These are phyloP conservation scores for Volucella bombylans DNA, from an alignment of 2,888 invertebrate genomes.

Conservation along the genomic window DNA sequence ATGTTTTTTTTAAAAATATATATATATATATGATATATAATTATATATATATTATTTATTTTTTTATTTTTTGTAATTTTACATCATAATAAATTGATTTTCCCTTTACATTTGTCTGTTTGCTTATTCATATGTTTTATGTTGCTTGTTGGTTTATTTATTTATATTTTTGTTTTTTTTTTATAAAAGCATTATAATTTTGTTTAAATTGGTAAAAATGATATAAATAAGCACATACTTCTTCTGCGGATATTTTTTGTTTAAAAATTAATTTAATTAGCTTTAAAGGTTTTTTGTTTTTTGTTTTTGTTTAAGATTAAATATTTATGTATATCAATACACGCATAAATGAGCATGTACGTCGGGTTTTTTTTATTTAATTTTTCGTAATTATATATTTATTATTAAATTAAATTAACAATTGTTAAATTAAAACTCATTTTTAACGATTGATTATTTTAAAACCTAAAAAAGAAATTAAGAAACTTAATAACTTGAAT, in stretches of 20 bases:
- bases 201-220: slow-evolving; percentile 68
- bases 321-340: slow-evolving; percentile 16
- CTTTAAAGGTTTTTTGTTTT: slow-evolving; percentile 19
- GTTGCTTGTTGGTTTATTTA: background rate
- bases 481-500: slow-evolving; percentile 46
- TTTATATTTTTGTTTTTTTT: slow-evolving; percentile 19
- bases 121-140: slow-evolving; percentile 25
- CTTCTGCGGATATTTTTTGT: slow-evolving; percentile 58
- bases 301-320: slow-evolving; percentile 6
- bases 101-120: slow-evolving; percentile 72
- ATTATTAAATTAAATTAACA: no score
- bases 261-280: slow-evolving; percentile 58
- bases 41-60: slow-evolving; percentile 41
- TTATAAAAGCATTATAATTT: slow-evolving; percentile 70
- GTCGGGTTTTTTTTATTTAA: no score
- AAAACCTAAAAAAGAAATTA: slow-evolving; percentile 40
- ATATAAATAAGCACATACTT: slow-evolving; percentile 68
- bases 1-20: slow-evolving; percentile 71
- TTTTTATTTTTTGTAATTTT: slow-evolving; percentile 43
- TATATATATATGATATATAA: slow-evolving; percentile 53
- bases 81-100: slow-evolving; percentile 67
- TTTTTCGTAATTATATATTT: no score
- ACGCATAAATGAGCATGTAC: background rate
- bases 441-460: no score
- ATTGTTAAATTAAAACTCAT: no score